Conservation (phyloP, 2,888 invertebrate genomes). For the Drosophila koepferae region DNA sequence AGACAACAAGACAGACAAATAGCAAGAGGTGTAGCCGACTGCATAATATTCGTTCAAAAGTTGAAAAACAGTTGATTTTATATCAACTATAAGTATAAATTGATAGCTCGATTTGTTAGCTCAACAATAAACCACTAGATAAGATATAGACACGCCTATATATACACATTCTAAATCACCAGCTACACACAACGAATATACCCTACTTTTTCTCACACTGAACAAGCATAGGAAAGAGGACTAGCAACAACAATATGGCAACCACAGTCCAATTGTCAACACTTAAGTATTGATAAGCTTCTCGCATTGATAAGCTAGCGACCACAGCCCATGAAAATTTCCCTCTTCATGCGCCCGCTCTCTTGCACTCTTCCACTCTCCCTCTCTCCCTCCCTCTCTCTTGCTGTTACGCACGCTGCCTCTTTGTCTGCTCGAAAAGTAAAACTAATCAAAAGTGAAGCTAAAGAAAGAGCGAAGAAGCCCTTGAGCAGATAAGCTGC, state of each 20-base stretch:
- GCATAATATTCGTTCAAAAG: background rate
- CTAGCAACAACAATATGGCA: constrained; percentile 2
- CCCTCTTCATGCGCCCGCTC: background rate
- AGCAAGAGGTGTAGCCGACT: background rate
- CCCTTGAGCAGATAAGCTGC: constrained; percentile 31
- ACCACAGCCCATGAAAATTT: constrained; percentile 19
- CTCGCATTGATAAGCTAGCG: constrained; percentile 24
- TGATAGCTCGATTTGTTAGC: background rate
- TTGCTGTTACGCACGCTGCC: no score
- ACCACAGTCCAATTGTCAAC: constrained; percentile 18
- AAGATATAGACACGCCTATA: background rate
- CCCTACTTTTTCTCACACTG: background rate
- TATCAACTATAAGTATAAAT: no score
- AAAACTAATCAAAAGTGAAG: constrained; percentile 30
- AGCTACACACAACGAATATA: background rate
- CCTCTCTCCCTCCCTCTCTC: background rate
- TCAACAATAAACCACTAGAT: background rate
- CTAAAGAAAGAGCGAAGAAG: constrained; percentile 28
- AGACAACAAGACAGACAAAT: constrained; percentile 1
- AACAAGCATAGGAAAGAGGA: background rate
- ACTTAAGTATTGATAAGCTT: constrained; percentile 20
- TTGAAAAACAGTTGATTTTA: background rate
- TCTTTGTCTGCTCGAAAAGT: background rate
- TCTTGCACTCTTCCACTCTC: background rate
- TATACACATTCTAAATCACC: background rate